Conservation (phyloP, 2,113 vertebrate species). For the Callipepla squamata region DNA sequence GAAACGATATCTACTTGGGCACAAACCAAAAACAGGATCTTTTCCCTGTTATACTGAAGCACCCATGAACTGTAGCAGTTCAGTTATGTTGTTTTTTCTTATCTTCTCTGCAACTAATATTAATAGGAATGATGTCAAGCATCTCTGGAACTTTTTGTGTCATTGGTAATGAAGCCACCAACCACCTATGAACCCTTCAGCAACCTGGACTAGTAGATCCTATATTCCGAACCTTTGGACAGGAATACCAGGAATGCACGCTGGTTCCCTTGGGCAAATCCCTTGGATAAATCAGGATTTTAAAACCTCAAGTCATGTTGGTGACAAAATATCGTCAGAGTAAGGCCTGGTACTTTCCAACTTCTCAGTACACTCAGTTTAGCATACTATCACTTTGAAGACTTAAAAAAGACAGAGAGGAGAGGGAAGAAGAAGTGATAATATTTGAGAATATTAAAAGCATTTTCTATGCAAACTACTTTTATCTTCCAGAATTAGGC, state of each 20-base stretch:
- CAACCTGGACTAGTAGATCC: not conserved
- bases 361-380: not conserved
- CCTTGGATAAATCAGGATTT: not conserved
- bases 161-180: accelerated
- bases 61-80: not conserved
- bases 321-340: not conserved
- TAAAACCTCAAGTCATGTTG: not conserved
- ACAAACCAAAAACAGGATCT: not conserved
- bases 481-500: not conserved
- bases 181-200: accelerated
- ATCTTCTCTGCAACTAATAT: not conserved
- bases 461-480: not conserved
- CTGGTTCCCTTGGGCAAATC: not conserved
- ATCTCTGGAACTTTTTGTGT: not conserved
- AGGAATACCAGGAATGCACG: not conserved
- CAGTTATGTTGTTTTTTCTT: not conserved
- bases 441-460: not conserved
- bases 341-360: not conserved
- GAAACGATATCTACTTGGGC: not conserved
- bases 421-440: no score
- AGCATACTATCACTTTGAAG: not conserved
- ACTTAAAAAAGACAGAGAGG: no score
- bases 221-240: not conserved
- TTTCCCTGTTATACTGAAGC: not conserved
- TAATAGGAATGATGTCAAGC: not conserved